Base-by-base conservation (phyloP, 1,140 invertebrate species). In the Aphidius gifuensis region DNA sequence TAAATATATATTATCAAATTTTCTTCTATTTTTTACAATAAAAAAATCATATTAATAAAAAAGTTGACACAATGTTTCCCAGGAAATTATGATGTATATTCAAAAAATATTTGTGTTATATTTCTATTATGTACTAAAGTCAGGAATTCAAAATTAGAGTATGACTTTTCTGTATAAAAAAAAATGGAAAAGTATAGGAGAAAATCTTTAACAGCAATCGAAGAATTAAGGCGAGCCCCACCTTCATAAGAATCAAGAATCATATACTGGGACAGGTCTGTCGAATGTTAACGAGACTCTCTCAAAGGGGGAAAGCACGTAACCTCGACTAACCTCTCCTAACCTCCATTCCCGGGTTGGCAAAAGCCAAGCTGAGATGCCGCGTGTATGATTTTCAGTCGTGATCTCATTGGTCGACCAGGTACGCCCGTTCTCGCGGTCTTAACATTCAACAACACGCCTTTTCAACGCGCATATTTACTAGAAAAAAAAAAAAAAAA, bases 361-460 rank as follows among this genome's bases (percentile, higher is more conserved):
- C 62, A 62, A 66, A 67, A 66, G 73, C 55, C 68, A 68, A 64
- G 65, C 64, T 67, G 56, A 65, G 67, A 70, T 73, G 69, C 67
- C 64, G 16, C 68, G 73, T 68, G 75, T 76, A 78, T 78, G 76
- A 78, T 78, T 77, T 76, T 71, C 66, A 76, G 70, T 67, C 66
- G 62, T 42, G 39, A 66, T 69, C 67, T 67, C 58, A 78, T 78
- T 78, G 76, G 76, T 69, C 65, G 70, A 58, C 63, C 59, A 66
- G 64, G 50, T 68, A 65, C 61, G 64, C 65, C 70, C 67, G 53
- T 55, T 42, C 40, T 9, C 40, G 67, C 69, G 68, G 67, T 21
- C 65, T 62, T 50, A 46, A 58, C 54, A 23, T 46, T 61, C 54
- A 49, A 55, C 51, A 54, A 59, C 60, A 50, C 75, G 73, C 73